phyloP scores from a whole-genome alignment of 92 coral and sea anemone genomes.

The Galaxea fascicularis region DNA sequence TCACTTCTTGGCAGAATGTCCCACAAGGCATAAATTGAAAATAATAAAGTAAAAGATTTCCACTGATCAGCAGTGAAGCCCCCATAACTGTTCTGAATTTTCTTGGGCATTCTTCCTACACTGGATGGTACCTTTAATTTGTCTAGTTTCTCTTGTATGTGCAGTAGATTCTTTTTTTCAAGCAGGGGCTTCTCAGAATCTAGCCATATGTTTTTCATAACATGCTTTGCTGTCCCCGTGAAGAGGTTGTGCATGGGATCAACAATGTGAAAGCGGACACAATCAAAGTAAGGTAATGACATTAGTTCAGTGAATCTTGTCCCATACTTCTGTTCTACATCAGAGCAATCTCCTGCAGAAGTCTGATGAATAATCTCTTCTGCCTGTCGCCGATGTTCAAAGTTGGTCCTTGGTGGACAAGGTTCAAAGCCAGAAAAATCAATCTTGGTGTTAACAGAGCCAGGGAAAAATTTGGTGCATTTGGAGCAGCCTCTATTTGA shows the following conservation, averaged over 20 bases:
- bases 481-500: conserved; percentile 53
- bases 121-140: conserved; percentile 53
- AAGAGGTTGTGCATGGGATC: conserved; percentile 79
- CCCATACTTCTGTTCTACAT: conserved; percentile 27
- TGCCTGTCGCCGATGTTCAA: conserved; percentile 53
- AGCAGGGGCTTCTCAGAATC: conserved; percentile 27
- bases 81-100: conserved; percentile 58
- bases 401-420: conserved; percentile 46
- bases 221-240: conserved; percentile 70
- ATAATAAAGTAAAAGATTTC: conserved; percentile 62
- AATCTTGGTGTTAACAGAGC: conserved; percentile 27
- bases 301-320: conserved; percentile 52
- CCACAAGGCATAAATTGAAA: conserved; percentile 66
- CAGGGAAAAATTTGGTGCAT: conserved; percentile 59
- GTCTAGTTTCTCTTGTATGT: conserved; percentile 53
- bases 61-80: conserved; percentile 87
- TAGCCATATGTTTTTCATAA: conserved; percentile 55
- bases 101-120: conserved; percentile 71
- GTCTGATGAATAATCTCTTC: conserved; percentile 14
- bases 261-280: conserved; percentile 57
- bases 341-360: conserved; percentile 20
- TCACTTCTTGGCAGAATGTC: conserved; percentile 44
- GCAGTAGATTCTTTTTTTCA: conserved; percentile 38
- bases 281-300: conserved; percentile 65
- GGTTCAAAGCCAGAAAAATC: conserved; percentile 62